These are phyloP conservation scores for Cyprinodon diabolis DNA, from an alignment of 2,797 vertebrate genomes.

Conservation along the genomic window DNA sequence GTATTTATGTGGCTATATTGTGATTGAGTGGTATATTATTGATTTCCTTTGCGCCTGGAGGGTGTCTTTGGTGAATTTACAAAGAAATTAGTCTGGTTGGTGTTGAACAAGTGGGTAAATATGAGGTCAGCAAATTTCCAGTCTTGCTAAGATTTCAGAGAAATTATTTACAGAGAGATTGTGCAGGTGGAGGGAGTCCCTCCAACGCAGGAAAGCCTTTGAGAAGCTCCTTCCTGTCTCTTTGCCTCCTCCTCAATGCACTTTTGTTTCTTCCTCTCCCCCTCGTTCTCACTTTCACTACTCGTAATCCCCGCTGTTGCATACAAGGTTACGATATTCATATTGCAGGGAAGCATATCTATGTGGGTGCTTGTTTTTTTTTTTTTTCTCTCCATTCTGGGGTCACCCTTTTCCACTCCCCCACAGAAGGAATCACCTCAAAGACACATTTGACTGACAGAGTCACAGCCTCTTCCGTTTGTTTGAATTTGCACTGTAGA, in stretches of 20 bases:
- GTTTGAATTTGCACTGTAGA: slow-evolving; percentile 11
- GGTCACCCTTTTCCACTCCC: slow-evolving; percentile 80
- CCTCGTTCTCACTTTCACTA: slow-evolving; percentile 80
- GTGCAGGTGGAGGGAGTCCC: slow-evolving; percentile 69
- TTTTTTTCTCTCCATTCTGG: slow-evolving; percentile 69
- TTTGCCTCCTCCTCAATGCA: slow-evolving; percentile 75
- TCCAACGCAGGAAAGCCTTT: slow-evolving; percentile 84
- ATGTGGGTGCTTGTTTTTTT: slow-evolving; percentile 65
- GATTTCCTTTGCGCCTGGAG: slow-evolving; percentile 8
- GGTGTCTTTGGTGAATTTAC: slow-evolving; percentile 8
- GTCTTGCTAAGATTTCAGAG: slow-evolving; percentile 60
- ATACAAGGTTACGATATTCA: slow-evolving; percentile 63
- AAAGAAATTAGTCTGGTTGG: slow-evolving; percentile 29
- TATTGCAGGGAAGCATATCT: slow-evolving; percentile 46
- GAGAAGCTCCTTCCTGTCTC: slow-evolving; percentile 77
- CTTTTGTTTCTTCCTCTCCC: slow-evolving; percentile 78
- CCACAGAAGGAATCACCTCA: slow-evolving; percentile 73
- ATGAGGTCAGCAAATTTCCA: slow-evolving; percentile 62
- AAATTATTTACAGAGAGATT: slow-evolving; percentile 59
- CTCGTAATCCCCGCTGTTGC: slow-evolving; percentile 63
- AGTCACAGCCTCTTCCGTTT: slow-evolving; percentile 14
- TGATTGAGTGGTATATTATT: neutral
- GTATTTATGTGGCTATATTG: neutral
- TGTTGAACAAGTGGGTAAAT: slow-evolving; percentile 29
- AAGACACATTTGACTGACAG: slow-evolving; percentile 49